Evolutionary conservation across 2,113 vertebrate species (phyloP).

Genomic region (Pygoscelis adeliae): DNA sequence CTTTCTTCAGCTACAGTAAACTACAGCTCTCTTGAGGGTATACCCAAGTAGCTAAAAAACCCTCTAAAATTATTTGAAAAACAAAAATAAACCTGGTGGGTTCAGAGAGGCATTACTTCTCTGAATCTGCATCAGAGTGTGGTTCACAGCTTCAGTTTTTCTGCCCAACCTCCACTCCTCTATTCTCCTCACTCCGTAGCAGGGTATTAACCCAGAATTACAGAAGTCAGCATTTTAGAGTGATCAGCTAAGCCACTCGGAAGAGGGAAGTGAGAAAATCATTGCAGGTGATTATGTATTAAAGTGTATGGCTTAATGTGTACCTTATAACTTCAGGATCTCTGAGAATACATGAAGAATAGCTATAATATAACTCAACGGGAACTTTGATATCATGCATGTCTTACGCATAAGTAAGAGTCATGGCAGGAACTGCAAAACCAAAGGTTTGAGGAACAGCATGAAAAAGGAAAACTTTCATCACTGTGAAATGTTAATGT

Average conservation of each 20-base stretch:
- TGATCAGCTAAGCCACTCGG: neutral
- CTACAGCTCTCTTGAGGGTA: neutral
- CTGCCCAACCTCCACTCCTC: neutral
- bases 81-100: accelerated
- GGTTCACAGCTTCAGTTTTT: neutral
- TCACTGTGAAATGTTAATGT: neutral
- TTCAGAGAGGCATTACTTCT: neutral
- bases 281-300: neutral
- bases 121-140: neutral
- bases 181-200: neutral
- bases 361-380: neutral
- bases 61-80: neutral
- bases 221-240: neutral
- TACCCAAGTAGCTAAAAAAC: neutral
- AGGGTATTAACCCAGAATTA: neutral
- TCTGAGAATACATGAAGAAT: neutral
- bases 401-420: neutral
- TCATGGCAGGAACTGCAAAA: neutral
- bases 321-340: neutral
- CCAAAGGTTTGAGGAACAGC: neutral
- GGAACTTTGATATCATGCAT: neutral
- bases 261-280: neutral
- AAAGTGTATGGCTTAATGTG: neutral
- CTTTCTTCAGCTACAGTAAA: neutral
- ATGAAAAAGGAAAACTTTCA: neutral